phyloP scores from a whole-genome alignment of 2,888 invertebrate genomes.

The Patella caerulea region DNA sequence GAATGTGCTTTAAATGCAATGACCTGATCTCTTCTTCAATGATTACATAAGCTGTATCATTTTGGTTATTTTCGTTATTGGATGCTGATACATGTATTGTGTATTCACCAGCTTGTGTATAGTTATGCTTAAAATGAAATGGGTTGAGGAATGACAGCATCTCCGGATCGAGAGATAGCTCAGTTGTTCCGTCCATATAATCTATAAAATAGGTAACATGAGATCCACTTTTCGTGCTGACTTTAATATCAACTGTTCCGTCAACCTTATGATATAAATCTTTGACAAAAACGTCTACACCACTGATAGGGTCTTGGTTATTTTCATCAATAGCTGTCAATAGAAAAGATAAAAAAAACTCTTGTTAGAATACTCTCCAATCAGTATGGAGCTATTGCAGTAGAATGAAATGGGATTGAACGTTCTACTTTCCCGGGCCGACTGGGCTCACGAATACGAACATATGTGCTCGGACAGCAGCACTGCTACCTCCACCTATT shows the following conservation, averaged over 20 bases:
- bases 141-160: conserved; percentile 40
- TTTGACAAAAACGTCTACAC: conserved; percentile 25
- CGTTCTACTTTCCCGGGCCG: too few relatives aligned
- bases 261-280: conserved; percentile 30
- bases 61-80: conserved; percentile 36
- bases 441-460: too few relatives aligned
- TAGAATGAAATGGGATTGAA: too few relatives aligned
- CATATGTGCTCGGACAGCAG: neutral
- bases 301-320: conserved; percentile 41
- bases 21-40: conserved; percentile 33
- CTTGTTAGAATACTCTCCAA: neutral
- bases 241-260: conserved; percentile 31
- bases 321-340: conserved; percentile 43
- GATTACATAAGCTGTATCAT: conserved; percentile 20
- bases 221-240: conserved; percentile 43
- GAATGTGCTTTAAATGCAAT: conserved; percentile 20
- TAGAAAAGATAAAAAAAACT: neutral
- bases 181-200: conserved; percentile 43
- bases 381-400: too few relatives aligned
- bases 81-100: conserved; percentile 36
- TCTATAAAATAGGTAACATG: conserved; percentile 42
- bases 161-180: conserved; percentile 25
- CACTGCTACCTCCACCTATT: neutral
- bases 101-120: conserved; percentile 32
- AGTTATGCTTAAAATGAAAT: conserved; percentile 36